phyloP scores from a whole-genome alignment of 1,140 invertebrate species.

The Penaeus japonicus region DNA sequence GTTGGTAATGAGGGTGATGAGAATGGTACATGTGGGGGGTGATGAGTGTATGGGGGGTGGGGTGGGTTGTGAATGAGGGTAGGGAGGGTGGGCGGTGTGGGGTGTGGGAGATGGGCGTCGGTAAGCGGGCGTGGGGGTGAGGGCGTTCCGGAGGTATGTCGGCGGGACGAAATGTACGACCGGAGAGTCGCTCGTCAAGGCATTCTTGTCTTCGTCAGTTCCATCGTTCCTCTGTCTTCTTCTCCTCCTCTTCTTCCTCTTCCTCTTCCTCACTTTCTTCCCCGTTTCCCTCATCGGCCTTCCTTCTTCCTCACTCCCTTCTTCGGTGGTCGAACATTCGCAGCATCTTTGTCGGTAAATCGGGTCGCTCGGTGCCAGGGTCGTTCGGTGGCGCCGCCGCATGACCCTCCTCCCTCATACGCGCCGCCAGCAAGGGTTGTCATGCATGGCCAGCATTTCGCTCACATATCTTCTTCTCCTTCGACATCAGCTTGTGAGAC shows the following conservation, averaged over 20 bases:
- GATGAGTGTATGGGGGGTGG: not conserved
- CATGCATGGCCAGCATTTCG: no score
- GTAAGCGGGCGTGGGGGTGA: not conserved
- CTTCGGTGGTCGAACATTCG: no score
- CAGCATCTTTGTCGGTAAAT: no score
- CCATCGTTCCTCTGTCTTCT: not conserved
- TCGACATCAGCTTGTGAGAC: no score
- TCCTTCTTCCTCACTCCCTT: not conserved
- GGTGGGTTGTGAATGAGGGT: not conserved
- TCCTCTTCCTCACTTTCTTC: not conserved
- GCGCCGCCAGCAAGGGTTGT: no score
- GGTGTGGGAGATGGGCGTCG: not conserved
- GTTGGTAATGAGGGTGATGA: not conserved
- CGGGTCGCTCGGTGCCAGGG: no score
- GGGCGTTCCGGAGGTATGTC: not conserved
- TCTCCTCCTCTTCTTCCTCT: not conserved
- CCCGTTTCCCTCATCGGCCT: not conserved
- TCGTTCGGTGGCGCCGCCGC: no score
- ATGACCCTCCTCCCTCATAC: no score
- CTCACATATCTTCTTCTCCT: no score
- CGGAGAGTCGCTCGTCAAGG: no score
- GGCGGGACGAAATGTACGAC: no score
- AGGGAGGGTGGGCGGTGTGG: not conserved
- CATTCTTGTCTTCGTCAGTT: no score
- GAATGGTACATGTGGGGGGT: not conserved